A percentile compares a stretch with the other conserved stretches of the same genome.
Conservation (phyloP, 1,140 invertebrate genomes). For the Nephila pilipes region DNA sequence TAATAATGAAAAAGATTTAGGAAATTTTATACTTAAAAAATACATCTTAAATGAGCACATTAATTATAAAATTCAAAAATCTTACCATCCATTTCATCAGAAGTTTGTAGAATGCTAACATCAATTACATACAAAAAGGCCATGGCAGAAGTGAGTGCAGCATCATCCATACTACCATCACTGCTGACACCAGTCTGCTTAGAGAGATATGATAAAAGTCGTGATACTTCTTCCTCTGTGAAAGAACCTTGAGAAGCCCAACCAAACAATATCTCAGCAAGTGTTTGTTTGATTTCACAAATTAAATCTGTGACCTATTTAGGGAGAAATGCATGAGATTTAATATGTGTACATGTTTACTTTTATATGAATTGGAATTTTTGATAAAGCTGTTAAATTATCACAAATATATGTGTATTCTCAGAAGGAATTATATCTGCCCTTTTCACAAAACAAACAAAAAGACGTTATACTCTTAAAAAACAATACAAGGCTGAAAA, state of each 20-base stretch:
- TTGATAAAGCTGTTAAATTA: too few species aligned
- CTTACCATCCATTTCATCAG: conserved; percentile 83
- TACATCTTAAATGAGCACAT: neutral
- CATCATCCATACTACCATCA: conserved; percentile 86
- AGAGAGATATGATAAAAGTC: conserved; percentile 82
- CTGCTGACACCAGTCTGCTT: conserved; percentile 80
- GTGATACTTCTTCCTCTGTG: conserved; percentile 83
- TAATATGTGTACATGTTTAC: too few species aligned
- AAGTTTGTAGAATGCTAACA: conserved; percentile 87
- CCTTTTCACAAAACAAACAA: too few species aligned
- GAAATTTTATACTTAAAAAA: neutral
- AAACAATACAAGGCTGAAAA: too few species aligned
- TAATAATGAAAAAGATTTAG: neutral
- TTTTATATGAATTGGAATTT: too few species aligned
- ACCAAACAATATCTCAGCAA: conserved; percentile 93
- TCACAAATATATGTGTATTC: too few species aligned
- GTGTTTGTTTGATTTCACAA: conserved; percentile 87
- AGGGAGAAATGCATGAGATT: neutral
- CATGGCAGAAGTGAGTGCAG: conserved; percentile 90
- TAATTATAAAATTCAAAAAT: neutral
- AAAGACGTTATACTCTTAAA: too few species aligned
- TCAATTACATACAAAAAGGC: conserved; percentile 92
- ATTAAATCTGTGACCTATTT: conserved; percentile 89
- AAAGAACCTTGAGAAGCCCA: conserved; percentile 92
- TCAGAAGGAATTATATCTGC: too few species aligned